phyloP scores from a whole-genome alignment of 2,113 vertebrate genomes.

The Nibea coibor region DNA sequence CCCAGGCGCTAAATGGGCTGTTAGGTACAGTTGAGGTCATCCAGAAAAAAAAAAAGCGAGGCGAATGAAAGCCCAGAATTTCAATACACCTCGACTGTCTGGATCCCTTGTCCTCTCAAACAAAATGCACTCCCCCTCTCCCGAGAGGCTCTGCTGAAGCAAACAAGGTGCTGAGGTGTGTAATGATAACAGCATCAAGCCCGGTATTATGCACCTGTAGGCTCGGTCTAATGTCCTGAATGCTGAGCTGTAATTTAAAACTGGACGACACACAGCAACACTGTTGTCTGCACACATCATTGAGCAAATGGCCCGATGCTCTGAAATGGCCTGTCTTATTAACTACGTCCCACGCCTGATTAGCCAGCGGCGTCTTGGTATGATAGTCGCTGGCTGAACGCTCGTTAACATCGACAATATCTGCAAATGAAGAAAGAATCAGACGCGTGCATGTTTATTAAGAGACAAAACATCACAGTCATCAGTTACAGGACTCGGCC shows the following conservation, averaged over 20 bases:
- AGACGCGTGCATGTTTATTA: background rate
- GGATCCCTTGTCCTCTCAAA: constrained; percentile 13
- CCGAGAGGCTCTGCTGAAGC: constrained; percentile 12
- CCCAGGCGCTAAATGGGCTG: constrained; percentile 56
- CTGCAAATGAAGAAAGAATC: background rate
- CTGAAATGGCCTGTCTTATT: constrained; percentile 47
- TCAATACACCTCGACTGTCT: constrained; percentile 1
- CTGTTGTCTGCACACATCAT: constrained; percentile 38
- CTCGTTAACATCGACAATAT: constrained; percentile 32
- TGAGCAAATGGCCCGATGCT: constrained; percentile 54
- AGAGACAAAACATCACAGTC: background rate
- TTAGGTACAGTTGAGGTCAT: constrained; percentile 57
- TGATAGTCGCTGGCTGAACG: constrained; percentile 4
- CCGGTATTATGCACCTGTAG: constrained; percentile 36
- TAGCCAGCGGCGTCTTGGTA: constrained; percentile 34
- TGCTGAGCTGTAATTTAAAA: constrained; percentile 28
- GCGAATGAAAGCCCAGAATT: constrained; percentile 44
- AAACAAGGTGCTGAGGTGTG: constrained; percentile 21
- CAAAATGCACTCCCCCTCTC: constrained; percentile 9
- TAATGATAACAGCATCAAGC: constrained; percentile 25
- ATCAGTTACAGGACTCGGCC: too few species aligned
- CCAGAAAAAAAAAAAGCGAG: constrained; percentile 9
- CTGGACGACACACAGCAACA: constrained; percentile 16
- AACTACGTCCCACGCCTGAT: constrained; percentile 41
- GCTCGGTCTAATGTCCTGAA: constrained; percentile 40